phyloP scores from a whole-genome alignment of 2,113 vertebrate species.

The Eudyptes chrysolophus region DNA sequence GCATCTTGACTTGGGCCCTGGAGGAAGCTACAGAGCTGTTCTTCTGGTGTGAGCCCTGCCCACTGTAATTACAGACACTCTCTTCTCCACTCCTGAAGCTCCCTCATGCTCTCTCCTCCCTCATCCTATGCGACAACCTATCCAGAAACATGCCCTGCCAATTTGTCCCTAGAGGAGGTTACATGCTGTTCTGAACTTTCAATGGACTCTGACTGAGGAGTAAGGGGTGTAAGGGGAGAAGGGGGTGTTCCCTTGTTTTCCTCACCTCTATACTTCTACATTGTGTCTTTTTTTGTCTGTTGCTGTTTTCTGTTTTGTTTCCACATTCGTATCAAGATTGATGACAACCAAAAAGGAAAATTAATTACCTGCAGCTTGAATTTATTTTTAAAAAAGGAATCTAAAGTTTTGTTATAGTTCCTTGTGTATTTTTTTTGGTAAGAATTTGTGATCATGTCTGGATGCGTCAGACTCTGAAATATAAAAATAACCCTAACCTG shows the following conservation, averaged over 20 bases:
- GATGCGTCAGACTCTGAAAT: not conserved
- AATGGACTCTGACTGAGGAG: not conserved
- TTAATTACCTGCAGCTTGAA: not conserved
- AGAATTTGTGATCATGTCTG: not conserved
- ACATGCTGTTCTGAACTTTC: not conserved
- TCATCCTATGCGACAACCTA: not conserved
- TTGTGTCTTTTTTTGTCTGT: not conserved
- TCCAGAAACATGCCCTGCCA: not conserved
- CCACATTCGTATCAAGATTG: not conserved
- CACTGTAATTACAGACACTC: not conserved
- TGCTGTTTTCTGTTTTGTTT: not conserved
- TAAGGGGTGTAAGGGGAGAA: not conserved
- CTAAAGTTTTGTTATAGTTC: accelerated
- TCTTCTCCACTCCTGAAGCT: not conserved
- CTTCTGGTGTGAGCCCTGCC: not conserved
- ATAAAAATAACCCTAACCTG: not conserved
- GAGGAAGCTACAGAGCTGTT: not conserved
- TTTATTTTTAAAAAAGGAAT: not conserved
- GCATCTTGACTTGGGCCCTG: not conserved
- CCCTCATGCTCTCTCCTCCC: not conserved
- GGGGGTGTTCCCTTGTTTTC: not conserved
- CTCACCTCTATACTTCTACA: not conserved
- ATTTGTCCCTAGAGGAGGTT: not conserved
- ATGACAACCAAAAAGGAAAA: not conserved
- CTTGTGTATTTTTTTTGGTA: not conserved